A percentile compares a stretch with the other conserved stretches of the same genome.
Conservation (phyloP, 2,797 vertebrate species). For the Salarias fasciatus region DNA sequence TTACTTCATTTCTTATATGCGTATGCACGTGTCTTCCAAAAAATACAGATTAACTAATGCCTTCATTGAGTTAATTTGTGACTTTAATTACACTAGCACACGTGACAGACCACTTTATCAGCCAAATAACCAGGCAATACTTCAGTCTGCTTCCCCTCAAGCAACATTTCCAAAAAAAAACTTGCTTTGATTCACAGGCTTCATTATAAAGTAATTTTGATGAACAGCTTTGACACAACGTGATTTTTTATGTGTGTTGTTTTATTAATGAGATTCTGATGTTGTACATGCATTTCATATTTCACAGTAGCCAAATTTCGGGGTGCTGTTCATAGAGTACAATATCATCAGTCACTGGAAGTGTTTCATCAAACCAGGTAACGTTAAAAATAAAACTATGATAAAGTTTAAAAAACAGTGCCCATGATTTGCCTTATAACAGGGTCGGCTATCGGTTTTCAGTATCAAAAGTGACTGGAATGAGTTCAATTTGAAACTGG, state of each 20-base stretch:
- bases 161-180: constrained; percentile 26
- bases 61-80: constrained; percentile 33
- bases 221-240: constrained; percentile 11
- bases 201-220: constrained; percentile 28
- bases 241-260: constrained; percentile 1
- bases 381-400: constrained; percentile 3
- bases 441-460: too few relatives aligned
- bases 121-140: constrained; percentile 23
- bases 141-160: constrained; percentile 24
- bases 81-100: constrained; percentile 46
- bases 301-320: constrained; percentile 1
- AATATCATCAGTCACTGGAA: too few relatives aligned
- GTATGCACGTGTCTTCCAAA: constrained; percentile 3
- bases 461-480: constrained; percentile 27
- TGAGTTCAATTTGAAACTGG: constrained; percentile 38
- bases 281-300: constrained; percentile 17
- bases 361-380: neutral
- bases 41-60: constrained; percentile 28
- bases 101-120: constrained; percentile 40
- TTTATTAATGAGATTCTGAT: constrained; percentile 29
- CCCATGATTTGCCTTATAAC: constrained; percentile 41
- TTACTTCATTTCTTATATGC: neutral
- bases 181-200: constrained; percentile 14
- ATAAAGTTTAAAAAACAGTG: constrained; percentile 1
- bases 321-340: neutral